These are phyloP conservation scores for Epizoanthus ramosus DNA, from an alignment of 92 coral and sea anemone genomes.

Conservation along the genomic window DNA sequence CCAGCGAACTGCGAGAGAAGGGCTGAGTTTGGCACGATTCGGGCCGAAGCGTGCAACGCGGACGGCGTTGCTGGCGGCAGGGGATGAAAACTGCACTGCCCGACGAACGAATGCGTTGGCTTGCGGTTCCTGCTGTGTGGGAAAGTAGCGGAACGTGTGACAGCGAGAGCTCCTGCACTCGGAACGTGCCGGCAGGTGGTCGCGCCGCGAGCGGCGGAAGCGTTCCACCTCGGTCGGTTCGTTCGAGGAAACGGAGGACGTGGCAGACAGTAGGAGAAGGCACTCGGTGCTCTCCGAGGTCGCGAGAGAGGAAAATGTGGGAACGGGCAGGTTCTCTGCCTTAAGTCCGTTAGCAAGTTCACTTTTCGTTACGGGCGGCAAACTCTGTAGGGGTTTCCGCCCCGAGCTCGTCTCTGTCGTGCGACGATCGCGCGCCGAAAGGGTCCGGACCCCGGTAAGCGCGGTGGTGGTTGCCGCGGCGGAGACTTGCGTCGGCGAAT, in stretches of 20 bases:
- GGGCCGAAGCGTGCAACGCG: conserved; percentile 14
- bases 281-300: conserved; percentile 13
- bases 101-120: conserved; percentile 12
- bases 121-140: conserved; percentile 12
- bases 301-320: conserved; percentile 11
- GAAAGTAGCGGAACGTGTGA: conserved; percentile 11
- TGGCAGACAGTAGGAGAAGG: conserved; percentile 11
- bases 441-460: conserved; percentile 14
- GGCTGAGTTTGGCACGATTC: conserved; percentile 11
- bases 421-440: conserved; percentile 13
- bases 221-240: conserved; percentile 13
- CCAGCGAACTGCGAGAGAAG: conserved; percentile 12
- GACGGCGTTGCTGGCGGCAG: conserved; percentile 14
- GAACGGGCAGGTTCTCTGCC: conserved; percentile 13
- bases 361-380: conserved; percentile 11
- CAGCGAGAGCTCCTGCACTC: conserved; percentile 13
- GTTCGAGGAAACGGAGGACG: conserved; percentile 12
- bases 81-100: conserved; percentile 11
- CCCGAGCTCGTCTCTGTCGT: conserved; percentile 13
- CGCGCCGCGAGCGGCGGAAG: conserved; percentile 15
- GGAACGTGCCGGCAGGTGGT: conserved; percentile 13
- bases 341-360: conserved; percentile 9
- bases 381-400: conserved; percentile 11
- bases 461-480: conserved; percentile 14
- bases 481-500: conserved; percentile 10